Evolutionary conservation across 2,888 invertebrate species (phyloP), one percentile per base, ranked within the genome.

Genomic region (Phortica magna): DNA sequence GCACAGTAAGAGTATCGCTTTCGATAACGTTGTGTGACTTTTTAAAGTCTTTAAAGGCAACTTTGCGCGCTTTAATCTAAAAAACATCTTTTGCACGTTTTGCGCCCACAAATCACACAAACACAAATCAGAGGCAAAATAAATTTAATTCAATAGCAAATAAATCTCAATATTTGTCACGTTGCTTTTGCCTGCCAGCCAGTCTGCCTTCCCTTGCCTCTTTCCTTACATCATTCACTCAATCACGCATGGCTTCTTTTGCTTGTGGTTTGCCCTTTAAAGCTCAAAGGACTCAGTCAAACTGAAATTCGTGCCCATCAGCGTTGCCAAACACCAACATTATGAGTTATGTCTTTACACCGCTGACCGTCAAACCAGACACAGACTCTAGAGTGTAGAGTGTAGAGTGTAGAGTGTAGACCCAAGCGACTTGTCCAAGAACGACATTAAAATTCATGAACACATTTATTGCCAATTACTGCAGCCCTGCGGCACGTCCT

Each of bases 391-490:
- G n/a, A n/a, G n/a, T n/a, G n/a, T n/a, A n/a, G n/a, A n/a, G n/a
- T n/a, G n/a, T n/a, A n/a, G n/a, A n/a, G n/a, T n/a, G n/a, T n/a
- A n/a, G n/a, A n/a, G n/a, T n/a, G n/a, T n/a, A n/a, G 9, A 59
- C 10, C 17, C 61, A 22, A 22, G 61, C 48, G 10, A 12, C 10
- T 48, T 22, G 65, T 39, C 68, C n/a, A 41, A 9, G 64, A 78
- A 75, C 77, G 74, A 75, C 89, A 88, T 89, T 88, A 88, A 88
- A 89, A 88, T 88, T 89, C 88, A 88, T 88, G 88, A 88, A 89
- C 89, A 86, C 88, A 88, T 88, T 88, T 89, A 88, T 88, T 88
- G 88, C 87, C 88, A 88, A 88, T 89, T 89, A 88, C 89, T 84
- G 84, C 84, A 79, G 80, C 85, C 83, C 81, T 79, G 57, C 53